Evolutionary conservation across 53 echinoderm and acorn worm species (phyloP).

Genomic region (Astropecten irregularis): DNA sequence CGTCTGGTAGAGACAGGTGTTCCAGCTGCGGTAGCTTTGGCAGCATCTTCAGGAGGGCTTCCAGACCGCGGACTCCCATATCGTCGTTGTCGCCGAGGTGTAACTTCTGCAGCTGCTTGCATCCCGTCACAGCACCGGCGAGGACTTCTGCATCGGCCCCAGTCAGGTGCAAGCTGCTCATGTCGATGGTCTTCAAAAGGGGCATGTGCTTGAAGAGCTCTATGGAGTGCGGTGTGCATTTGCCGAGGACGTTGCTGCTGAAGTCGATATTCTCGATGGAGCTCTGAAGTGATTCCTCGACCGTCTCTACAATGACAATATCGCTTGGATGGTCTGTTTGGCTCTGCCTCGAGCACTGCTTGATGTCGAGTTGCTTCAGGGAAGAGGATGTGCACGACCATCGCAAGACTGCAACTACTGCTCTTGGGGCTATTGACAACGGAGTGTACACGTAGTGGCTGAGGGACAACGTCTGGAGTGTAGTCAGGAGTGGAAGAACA

Average conservation of each 20-base stretch:
- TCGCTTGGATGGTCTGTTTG: too few species aligned
- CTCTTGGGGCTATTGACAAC: not conserved
- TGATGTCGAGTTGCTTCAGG: not conserved
- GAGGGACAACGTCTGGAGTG: not conserved
- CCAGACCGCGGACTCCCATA: not conserved
- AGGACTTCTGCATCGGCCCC: not conserved
- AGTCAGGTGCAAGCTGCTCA: not conserved
- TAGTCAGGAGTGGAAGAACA: not conserved
- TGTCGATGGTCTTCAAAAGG: not conserved
- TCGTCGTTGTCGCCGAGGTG: not conserved
- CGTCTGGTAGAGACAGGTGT: not conserved
- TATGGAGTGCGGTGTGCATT: not conserved
- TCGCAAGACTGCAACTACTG: not conserved
- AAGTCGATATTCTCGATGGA: not conserved
- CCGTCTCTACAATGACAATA: too few species aligned
- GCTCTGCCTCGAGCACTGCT: too few species aligned
- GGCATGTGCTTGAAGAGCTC: not conserved
- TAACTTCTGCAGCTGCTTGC: not conserved
- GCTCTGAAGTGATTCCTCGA: too few species aligned
- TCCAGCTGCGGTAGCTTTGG: not conserved
- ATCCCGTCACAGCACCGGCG: not conserved
- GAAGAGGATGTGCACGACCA: not conserved
- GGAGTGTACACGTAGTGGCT: not conserved
- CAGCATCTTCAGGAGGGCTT: not conserved
- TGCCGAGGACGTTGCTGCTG: conserved; percentile 1